Conservation (phyloP, 2,797 vertebrate species). For the Ficedula albicollis region DNA sequence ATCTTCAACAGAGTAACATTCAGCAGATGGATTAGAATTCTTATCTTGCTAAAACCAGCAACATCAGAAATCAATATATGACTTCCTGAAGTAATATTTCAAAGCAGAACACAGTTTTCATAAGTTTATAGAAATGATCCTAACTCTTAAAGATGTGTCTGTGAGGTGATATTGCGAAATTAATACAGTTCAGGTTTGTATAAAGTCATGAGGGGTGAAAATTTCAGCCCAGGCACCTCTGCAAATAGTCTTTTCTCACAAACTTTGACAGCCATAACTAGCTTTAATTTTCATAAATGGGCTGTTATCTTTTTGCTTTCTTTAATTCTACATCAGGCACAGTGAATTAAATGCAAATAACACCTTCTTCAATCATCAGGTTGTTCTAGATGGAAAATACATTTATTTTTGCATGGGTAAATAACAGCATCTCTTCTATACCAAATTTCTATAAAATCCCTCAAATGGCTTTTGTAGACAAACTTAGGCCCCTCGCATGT, state of each 20-base stretch:
- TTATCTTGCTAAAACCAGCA: constrained; percentile 69
- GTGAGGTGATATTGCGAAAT: neutral
- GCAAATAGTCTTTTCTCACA: neutral
- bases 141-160: neutral
- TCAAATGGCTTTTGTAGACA: neutral
- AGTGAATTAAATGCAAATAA: neutral
- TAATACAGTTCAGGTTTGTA: neutral
- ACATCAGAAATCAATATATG: constrained; percentile 51
- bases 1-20: constrained; percentile 49
- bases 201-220: neutral
- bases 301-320: neutral
- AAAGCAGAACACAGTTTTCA: neutral
- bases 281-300: neutral
- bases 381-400: neutral
- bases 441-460: neutral
- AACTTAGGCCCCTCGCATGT: neutral
- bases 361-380: neutral
- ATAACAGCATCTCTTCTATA: neutral
- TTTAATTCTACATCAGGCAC: neutral
- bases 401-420: neutral
- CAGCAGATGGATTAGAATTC: constrained; percentile 56
- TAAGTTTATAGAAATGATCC: constrained; percentile 1
- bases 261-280: neutral
- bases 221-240: neutral
- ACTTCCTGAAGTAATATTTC: constrained; percentile 36